These are phyloP conservation scores for Falcaria lacertinaria DNA, from an alignment of 2,888 invertebrate species.

Conservation along the genomic window DNA sequence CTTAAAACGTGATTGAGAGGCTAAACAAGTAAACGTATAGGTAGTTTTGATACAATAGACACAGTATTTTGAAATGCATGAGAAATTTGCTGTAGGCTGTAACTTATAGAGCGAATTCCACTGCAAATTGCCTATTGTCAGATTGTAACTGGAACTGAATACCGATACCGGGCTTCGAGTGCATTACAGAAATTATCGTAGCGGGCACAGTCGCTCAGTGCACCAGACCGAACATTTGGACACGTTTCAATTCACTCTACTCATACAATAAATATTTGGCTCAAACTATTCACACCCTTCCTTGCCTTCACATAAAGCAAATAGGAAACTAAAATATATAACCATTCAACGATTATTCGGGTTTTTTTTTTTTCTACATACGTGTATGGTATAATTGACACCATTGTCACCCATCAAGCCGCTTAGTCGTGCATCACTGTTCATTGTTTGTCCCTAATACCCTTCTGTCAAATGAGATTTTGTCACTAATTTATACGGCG, in stretches of 20 bases:
- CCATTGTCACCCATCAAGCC: conserved; percentile 17
- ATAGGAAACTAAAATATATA: too few relatives aligned
- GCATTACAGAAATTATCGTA: conserved; percentile 43
- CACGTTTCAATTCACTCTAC: neutral
- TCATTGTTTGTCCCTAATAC: conserved; percentile 24
- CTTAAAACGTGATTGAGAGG: too few relatives aligned
- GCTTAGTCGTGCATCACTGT: conserved; percentile 21
- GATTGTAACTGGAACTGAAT: conserved; percentile 27
- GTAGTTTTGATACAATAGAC: neutral
- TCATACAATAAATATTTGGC: too few relatives aligned
- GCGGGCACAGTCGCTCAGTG: conserved; percentile 26
- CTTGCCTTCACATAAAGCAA: too few relatives aligned
- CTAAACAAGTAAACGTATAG: neutral
- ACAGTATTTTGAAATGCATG: conserved; percentile 4
- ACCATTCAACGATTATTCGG: neutral
- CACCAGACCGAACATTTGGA: conserved; percentile 22
- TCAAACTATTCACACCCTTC: neutral
- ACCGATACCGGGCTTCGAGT: conserved; percentile 28
- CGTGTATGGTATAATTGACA: conserved; percentile 6
- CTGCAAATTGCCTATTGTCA: conserved; percentile 30
- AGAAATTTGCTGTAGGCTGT: conserved; percentile 3
- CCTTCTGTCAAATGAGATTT: conserved; percentile 26
- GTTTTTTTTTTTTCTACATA: neutral
- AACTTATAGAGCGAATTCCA: conserved; percentile 11
- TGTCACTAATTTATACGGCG: conserved; percentile 19